These are phyloP conservation scores for Cheilosia grossa DNA, from an alignment of 2,888 invertebrate species.

Conservation along the genomic window DNA sequence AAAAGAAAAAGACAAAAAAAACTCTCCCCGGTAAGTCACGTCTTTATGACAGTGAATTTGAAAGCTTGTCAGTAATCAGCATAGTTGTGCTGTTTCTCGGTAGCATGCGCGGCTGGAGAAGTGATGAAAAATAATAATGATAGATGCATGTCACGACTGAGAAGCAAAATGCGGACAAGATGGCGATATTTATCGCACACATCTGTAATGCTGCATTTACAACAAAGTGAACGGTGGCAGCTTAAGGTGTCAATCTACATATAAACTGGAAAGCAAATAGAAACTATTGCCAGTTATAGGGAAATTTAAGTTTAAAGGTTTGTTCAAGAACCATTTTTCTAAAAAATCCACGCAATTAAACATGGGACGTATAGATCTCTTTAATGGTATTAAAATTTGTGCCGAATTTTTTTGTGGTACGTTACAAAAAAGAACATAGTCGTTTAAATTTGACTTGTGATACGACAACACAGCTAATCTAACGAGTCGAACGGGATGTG, in stretches of 20 bases:
- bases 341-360: too few relatives aligned
- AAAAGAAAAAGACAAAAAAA: too few relatives aligned
- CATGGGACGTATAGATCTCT: too few relatives aligned
- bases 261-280: neutral
- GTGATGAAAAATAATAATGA: constrained; percentile 69
- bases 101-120: constrained; percentile 25
- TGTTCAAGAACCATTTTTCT: too few relatives aligned
- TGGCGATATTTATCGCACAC: constrained; percentile 43
- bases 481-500: too few relatives aligned
- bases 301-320: too few relatives aligned
- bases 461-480: too few relatives aligned
- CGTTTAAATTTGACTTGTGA: too few relatives aligned
- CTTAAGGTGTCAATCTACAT: neutral
- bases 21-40: constrained; percentile 65
- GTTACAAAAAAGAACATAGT: too few relatives aligned
- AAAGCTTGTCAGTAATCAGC: constrained; percentile 49
- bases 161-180: constrained; percentile 50
- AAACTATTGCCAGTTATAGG: too few relatives aligned
- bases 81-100: neutral
- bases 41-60: constrained; percentile 68
- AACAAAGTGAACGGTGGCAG: constrained; percentile 26
- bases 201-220: constrained; percentile 51
- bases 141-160: constrained; percentile 59
- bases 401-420: too few relatives aligned
- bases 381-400: too few relatives aligned